These are phyloP conservation scores for Penaeus japonicus DNA, from an alignment of 1,140 invertebrate species.

Conservation along the genomic window DNA sequence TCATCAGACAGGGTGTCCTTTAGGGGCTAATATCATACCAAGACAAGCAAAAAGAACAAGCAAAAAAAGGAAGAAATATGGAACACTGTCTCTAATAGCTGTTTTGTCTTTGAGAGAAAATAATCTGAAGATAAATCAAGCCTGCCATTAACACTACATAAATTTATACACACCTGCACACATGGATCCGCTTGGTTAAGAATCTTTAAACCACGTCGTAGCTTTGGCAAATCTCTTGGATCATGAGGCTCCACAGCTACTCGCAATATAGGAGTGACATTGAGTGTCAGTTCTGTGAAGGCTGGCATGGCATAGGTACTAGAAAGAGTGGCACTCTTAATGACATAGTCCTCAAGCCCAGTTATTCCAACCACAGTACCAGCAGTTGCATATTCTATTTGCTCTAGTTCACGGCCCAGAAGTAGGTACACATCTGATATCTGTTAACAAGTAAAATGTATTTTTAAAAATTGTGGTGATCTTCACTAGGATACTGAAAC, in stretches of 20 bases:
- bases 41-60: neutral
- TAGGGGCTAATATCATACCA: too few relatives aligned
- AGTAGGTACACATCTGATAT: conserved; percentile 85
- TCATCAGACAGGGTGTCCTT: too few relatives aligned
- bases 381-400: conserved; percentile 79
- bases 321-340: conserved; percentile 93
- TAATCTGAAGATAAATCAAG: too few relatives aligned
- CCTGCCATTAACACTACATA: too few relatives aligned
- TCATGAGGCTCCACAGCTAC: conserved; percentile 93
- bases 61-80: too few relatives aligned
- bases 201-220: conserved; percentile 82
- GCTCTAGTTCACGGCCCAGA: conserved; percentile 92
- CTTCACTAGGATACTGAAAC: too few relatives aligned
- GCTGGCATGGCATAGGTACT: conserved; percentile 84
- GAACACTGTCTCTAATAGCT: too few relatives aligned
- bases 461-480: too few relatives aligned
- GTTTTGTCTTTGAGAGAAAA: too few relatives aligned
- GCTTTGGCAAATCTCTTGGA: conserved; percentile 79
- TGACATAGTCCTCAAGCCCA: conserved; percentile 82
- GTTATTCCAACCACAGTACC: conserved; percentile 93
- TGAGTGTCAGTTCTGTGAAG: conserved; percentile 83
- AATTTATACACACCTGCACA: conserved; percentile 57
- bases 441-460: conserved; percentile 64
- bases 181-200: conserved; percentile 80
- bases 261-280: conserved; percentile 84